Evolutionary conservation across 2,113 vertebrate genomes (phyloP).

Genomic region (Todiramphus saurophagus): DNA sequence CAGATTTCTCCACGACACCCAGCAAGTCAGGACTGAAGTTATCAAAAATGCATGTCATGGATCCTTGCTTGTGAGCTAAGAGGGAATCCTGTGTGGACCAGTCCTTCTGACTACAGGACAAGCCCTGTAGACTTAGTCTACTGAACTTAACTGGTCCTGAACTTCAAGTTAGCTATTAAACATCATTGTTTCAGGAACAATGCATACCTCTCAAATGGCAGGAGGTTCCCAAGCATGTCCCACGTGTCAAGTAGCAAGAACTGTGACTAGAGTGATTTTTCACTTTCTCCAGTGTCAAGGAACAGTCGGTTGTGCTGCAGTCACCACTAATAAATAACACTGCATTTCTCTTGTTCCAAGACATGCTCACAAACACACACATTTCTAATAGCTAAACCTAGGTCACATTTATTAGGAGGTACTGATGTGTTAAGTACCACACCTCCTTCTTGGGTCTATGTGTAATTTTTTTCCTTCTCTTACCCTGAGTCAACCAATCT

Average conservation of each 20-base stretch:
- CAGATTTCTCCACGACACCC: background rate
- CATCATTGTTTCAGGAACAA: background rate
- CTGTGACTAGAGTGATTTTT: background rate
- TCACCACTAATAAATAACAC: background rate
- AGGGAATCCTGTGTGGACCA: background rate
- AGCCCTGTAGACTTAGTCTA: background rate
- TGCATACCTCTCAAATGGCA: background rate
- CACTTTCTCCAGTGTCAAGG: background rate
- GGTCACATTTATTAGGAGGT: conserved; percentile 34
- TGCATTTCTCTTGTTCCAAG: background rate
- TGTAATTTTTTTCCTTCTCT: conserved; percentile 11
- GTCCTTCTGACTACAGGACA: background rate
- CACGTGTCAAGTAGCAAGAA: background rate
- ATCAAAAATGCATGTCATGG: background rate
- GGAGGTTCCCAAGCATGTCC: background rate
- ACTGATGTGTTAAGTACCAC: conserved; percentile 49
- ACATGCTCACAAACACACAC: background rate
- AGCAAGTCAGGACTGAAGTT: background rate
- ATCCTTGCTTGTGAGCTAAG: background rate
- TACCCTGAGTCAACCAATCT: background rate
- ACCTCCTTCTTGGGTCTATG: background rate
- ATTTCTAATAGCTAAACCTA: background rate
- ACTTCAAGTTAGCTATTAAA: background rate
- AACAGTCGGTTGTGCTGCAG: background rate
- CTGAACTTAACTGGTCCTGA: background rate